phyloP scores from a whole-genome alignment of 2,113 vertebrate species.

The Terrapene triunguis region DNA sequence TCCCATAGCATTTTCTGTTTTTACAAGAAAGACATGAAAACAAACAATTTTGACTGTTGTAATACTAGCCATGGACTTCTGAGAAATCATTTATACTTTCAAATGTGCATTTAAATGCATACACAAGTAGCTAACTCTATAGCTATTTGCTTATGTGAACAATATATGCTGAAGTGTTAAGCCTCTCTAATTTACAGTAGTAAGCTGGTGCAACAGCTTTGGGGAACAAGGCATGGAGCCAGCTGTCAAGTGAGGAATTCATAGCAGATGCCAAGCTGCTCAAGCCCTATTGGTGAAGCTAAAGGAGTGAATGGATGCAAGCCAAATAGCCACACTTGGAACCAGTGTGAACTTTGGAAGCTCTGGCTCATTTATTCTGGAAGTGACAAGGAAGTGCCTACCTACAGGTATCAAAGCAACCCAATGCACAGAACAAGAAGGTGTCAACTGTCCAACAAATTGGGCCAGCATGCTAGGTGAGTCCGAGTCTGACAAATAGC shows the following conservation, averaged over 20 bases:
- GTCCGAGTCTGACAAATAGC: background rate
- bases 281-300: background rate
- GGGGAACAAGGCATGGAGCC: accelerated
- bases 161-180: background rate
- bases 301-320: background rate
- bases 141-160: background rate
- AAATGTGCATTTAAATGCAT: accelerated
- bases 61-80: background rate
- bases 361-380: background rate
- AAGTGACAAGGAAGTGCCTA: background rate
- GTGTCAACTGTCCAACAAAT: background rate
- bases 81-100: background rate
- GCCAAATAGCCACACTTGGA: background rate
- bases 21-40: background rate
- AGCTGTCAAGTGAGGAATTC: accelerated
- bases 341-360: background rate
- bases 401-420: background rate
- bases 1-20: background rate
- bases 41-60: background rate
- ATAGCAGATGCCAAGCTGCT: background rate
- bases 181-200: background rate
- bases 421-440: background rate
- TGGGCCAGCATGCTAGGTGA: background rate
- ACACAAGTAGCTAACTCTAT: background rate
- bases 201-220: background rate